phyloP scores from a whole-genome alignment of 2,113 vertebrate genomes.

The Dermatemys mawii region DNA sequence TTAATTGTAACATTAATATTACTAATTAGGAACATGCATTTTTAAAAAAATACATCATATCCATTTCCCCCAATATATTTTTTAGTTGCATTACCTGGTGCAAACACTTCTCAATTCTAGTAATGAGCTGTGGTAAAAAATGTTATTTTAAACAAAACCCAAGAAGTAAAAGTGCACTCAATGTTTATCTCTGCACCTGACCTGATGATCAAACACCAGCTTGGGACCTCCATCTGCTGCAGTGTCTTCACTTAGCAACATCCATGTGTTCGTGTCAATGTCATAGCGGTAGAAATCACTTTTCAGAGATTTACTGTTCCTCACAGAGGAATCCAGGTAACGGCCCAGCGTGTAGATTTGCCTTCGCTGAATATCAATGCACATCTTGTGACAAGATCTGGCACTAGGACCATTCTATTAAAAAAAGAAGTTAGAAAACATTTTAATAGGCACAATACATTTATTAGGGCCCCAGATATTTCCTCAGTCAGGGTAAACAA shows the following conservation, averaged over 20 bases:
- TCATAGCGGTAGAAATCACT: slow-evolving; percentile 99
- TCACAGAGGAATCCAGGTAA: slow-evolving; percentile 96
- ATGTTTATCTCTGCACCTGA: slow-evolving; percentile 61
- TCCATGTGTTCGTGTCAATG: slow-evolving; percentile 96
- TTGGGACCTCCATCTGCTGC: slow-evolving; percentile 95
- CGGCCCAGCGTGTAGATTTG: slow-evolving; percentile 98
- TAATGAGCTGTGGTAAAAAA: fast-evolving
- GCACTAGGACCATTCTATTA: slow-evolving; percentile 93
- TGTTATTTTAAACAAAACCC: background rate
- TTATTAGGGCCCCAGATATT: background rate
- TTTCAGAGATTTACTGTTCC: slow-evolving; percentile 98
- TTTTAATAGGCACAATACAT: fast-evolving
- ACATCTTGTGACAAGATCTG: slow-evolving; percentile 99
- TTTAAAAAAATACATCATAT: background rate
- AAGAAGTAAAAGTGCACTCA: background rate
- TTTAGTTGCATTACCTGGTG: background rate
- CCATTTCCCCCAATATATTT: background rate
- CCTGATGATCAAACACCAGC: slow-evolving; percentile 99
- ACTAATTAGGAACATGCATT: background rate
- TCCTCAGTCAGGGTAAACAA: background rate
- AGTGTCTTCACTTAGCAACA: slow-evolving; percentile 95
- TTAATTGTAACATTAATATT: background rate
- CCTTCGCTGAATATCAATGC: slow-evolving; percentile 94
- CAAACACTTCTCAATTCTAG: fast-evolving
- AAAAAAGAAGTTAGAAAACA: background rate